Evolutionary conservation across 2,797 vertebrate species (phyloP), one percentile per base, ranked within the genome.

Genomic region (Holocentrus rufus): DNA sequence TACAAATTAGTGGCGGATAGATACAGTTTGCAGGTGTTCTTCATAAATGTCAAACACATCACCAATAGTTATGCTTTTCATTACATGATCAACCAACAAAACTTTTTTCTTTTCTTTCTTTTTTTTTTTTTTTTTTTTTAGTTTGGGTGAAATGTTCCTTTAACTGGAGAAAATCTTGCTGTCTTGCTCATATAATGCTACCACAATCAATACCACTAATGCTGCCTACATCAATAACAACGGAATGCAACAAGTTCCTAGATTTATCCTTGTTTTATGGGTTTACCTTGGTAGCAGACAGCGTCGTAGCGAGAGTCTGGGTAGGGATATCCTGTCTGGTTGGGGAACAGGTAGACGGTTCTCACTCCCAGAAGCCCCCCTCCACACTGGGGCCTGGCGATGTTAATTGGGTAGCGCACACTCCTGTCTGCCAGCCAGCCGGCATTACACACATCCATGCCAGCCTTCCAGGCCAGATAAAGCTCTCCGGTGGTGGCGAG

Each of bases 361-460:
- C 97, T 90, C 17, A 99, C 97, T 2, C 98, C 97, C 70, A 98
- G 85, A 60, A 97, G 94, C 49, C 97, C 97, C 20, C 97, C 97
- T 1, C 97, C 97, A 0, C 98, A 99, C 85, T 95, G 97, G 72
- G 96, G 96, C 54, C 96, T 93, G 39, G 95, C 93, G 2, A 95
- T 93, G 87, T 96, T 96, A 82, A 99, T 97, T 70, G 97, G 98
- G 81, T 99, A 98, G 49, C 97, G 95, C 4, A 98, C 98, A 1
- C 98, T 98, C 82, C 94, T 92, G 88, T 99, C 98, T 0, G 89
- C 95, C 86, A 99, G 89, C 97, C 98, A 99, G 83, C 97, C 97
- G 0, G 97, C 97, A 0, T 95, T 97, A 88, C 98, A 99, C 82
- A 98, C 65, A 55, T 99, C 97, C 97, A 99, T 98, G 72, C 97